These are phyloP conservation scores for Seira musarum DNA, from an alignment of 2,888 invertebrate species.

Conservation along the genomic window DNA sequence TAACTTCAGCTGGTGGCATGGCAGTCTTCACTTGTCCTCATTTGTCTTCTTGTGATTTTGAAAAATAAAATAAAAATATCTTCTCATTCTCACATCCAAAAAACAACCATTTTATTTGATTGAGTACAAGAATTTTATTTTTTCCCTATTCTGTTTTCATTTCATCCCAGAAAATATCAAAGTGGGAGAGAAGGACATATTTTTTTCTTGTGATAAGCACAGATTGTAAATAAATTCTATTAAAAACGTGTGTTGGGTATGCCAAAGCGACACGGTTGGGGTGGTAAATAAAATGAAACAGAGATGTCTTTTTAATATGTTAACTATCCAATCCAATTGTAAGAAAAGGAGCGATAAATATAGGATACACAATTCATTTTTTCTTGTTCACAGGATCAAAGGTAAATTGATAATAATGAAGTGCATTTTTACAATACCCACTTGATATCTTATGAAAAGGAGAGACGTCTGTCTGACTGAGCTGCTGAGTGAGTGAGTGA, in stretches of 20 bases:
- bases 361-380: conserved; percentile 9
- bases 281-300: conserved; percentile 7
- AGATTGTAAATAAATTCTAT: too few species aligned
- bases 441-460: not conserved
- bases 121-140: not conserved
- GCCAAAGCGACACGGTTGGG: not conserved
- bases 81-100: too few species aligned
- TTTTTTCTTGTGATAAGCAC: conserved; percentile 9
- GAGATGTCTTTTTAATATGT: conserved; percentile 4
- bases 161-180: conserved; percentile 9
- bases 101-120: not conserved
- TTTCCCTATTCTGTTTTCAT: not conserved
- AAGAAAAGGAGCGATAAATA: conserved; percentile 5
- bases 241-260: not conserved
- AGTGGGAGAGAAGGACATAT: conserved; percentile 11
- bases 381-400: not conserved
- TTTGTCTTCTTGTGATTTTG: not conserved
- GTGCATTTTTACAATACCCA: conserved; percentile 12
- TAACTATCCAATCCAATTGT: not conserved
- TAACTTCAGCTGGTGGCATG: too few species aligned
- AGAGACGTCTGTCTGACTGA: not conserved
- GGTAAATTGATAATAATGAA: conserved; percentile 3
- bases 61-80: not conserved
- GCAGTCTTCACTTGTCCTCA: not conserved
- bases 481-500: not conserved